A percentile compares a stretch with the other conserved stretches of the same genome.
phyloP scores from a whole-genome alignment of 2,888 invertebrate species.

The Drosophila maculinotata region DNA sequence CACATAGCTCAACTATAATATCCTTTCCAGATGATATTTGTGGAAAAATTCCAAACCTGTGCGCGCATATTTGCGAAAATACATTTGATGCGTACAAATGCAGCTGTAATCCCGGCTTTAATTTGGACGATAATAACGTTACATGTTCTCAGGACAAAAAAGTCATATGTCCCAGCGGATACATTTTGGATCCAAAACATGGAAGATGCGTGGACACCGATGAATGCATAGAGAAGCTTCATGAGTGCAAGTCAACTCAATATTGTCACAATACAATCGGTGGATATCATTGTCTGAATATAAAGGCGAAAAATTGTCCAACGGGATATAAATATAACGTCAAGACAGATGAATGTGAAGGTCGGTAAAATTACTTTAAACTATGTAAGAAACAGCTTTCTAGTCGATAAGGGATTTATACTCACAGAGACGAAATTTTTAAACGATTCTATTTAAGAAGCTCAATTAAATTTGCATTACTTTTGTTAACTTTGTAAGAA shows the following conservation, averaged over 20 bases:
- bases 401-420: no score
- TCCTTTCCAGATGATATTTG: slow-evolving; percentile 86
- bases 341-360: slow-evolving; percentile 87
- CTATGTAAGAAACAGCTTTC: no score
- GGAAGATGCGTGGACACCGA: slow-evolving; percentile 88
- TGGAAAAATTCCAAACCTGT: slow-evolving; percentile 85
- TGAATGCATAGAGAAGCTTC: slow-evolving; percentile 89
- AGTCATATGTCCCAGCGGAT: slow-evolving; percentile 85
- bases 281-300: slow-evolving; percentile 87
- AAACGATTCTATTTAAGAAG: no score
- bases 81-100: slow-evolving; percentile 87
- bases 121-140: slow-evolving; percentile 86
- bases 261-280: slow-evolving; percentile 90
- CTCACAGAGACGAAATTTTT: no score
- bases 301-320: slow-evolving; percentile 73
- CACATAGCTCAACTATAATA: neutral
- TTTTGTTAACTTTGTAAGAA: no score
- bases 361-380: no score
- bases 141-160: slow-evolving; percentile 82
- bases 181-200: slow-evolving; percentile 82
- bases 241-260: slow-evolving; percentile 88
- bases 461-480: no score
- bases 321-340: slow-evolving; percentile 87
- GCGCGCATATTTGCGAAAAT: slow-evolving; percentile 87
- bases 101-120: slow-evolving; percentile 85